Conservation (phyloP, 2,113 vertebrate genomes). For the Cyanoderma ruficeps region DNA sequence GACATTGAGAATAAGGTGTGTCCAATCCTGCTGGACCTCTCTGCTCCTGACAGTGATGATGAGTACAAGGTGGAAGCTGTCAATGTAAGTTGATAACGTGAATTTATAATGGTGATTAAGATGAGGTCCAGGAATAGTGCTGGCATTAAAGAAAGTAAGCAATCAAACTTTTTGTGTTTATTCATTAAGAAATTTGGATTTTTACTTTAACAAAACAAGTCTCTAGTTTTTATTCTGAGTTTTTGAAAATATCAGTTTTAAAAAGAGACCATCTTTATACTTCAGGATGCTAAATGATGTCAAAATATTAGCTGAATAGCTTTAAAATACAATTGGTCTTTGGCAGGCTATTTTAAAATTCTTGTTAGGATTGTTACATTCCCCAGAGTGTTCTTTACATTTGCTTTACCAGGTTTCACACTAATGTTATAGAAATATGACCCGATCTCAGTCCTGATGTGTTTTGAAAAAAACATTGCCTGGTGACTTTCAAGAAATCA, state of each 20-base stretch:
- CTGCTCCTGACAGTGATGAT: constrained; percentile 84
- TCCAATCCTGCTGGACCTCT: constrained; percentile 85
- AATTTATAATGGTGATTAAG: not conserved
- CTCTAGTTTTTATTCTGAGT: not conserved
- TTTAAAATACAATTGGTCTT: not conserved
- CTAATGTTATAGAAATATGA: not conserved
- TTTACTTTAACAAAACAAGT: not conserved
- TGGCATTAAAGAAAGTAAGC: not conserved
- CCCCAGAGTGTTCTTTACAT: not conserved
- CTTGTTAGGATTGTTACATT: not conserved
- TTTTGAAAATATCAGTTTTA: not conserved
- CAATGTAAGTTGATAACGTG: constrained; percentile 73
- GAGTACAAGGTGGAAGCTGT: constrained; percentile 89
- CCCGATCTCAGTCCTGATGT: constrained; percentile 46
- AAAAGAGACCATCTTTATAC: not conserved
- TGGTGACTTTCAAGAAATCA: constrained; percentile 53
- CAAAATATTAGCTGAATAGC: not conserved
- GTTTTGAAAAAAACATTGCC: constrained; percentile 20
- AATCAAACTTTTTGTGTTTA: not conserved
- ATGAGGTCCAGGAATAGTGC: not conserved
- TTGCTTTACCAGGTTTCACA: not conserved
- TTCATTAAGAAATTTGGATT: not conserved
- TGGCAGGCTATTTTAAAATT: not conserved
- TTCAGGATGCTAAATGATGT: not conserved
- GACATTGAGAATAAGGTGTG: constrained; percentile 89